These are phyloP conservation scores for Idaea aversata DNA, from an alignment of 2,888 invertebrate species.

Conservation along the genomic window DNA sequence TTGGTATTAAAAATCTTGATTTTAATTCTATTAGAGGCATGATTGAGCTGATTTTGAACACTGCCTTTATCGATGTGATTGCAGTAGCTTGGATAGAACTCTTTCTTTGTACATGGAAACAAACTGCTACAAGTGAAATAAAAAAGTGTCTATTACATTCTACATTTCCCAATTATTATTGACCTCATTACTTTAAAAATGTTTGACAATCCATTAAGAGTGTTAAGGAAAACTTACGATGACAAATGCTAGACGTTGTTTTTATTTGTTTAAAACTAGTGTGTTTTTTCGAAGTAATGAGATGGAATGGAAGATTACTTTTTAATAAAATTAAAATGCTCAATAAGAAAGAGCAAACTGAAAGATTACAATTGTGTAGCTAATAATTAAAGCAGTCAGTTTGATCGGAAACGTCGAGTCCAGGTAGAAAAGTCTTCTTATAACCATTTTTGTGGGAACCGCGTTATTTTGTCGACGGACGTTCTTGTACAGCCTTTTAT, in stretches of 20 bases:
- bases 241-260: too few species aligned
- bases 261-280: too few species aligned
- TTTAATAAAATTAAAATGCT: neutral
- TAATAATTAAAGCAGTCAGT: slow-evolving; percentile 19
- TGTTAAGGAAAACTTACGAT: too few species aligned
- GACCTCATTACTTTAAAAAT: neutral
- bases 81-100: neutral
- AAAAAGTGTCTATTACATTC: neutral
- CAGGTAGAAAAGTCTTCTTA: slow-evolving; percentile 23
- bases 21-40: neutral
- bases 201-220: neutral
- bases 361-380: slow-evolving; percentile 26
- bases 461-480: slow-evolving; percentile 21
- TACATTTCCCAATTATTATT: neutral
- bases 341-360: slow-evolving; percentile 21
- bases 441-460: slow-evolving; percentile 21
- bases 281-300: too few species aligned
- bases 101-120: neutral
- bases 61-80: neutral
- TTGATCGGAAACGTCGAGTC: slow-evolving; percentile 22
- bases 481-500: slow-evolving; percentile 27
- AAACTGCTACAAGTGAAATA: neutral
- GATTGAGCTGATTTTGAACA: neutral
- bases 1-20: neutral
- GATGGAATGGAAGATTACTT: neutral